Evolutionary conservation across 64 coral and sea anemone genomes (phyloP).

Genomic region (Stichodactyla helianthus): DNA sequence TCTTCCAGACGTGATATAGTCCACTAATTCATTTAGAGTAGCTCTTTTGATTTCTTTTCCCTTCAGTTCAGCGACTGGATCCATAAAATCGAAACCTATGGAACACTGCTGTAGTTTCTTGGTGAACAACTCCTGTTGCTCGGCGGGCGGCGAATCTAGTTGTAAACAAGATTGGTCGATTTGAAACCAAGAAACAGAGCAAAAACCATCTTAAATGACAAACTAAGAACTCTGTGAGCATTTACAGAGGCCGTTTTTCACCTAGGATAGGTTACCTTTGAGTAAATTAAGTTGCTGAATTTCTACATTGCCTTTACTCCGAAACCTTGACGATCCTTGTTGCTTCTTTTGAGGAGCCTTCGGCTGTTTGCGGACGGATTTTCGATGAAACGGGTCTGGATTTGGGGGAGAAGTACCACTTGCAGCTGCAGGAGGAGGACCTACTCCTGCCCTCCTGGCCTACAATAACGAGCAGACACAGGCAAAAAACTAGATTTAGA

Average conservation of each 20-base stretch:
- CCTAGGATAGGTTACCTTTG: constrained; percentile 67
- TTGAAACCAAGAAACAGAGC: constrained; percentile 27
- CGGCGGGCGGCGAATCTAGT: constrained; percentile 87
- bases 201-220: constrained; percentile 24
- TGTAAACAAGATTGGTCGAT: constrained; percentile 75
- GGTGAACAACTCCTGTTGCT: constrained; percentile 98
- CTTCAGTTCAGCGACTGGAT: constrained; percentile 96
- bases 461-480: constrained; percentile 47
- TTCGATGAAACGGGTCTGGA: constrained; percentile 99
- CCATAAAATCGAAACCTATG: constrained; percentile 99
- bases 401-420: constrained; percentile 51
- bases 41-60: constrained; percentile 98
- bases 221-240: neutral
- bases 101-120: constrained; percentile 99
- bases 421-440: constrained; percentile 64
- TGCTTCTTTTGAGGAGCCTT: constrained; percentile 93
- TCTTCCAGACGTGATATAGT: constrained; percentile 94
- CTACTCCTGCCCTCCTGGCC: constrained; percentile 82
- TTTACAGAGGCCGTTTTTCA: neutral
- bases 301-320: constrained; percentile 83
- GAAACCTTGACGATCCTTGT: constrained; percentile 99
- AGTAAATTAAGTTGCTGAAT: constrained; percentile 85
- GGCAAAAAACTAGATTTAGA: constrained; percentile 43
- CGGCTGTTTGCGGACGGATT: constrained; percentile 97
- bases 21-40: constrained; percentile 93